Evolutionary conservation across 2,797 vertebrate species (phyloP).

Genomic region (Alca torda): DNA sequence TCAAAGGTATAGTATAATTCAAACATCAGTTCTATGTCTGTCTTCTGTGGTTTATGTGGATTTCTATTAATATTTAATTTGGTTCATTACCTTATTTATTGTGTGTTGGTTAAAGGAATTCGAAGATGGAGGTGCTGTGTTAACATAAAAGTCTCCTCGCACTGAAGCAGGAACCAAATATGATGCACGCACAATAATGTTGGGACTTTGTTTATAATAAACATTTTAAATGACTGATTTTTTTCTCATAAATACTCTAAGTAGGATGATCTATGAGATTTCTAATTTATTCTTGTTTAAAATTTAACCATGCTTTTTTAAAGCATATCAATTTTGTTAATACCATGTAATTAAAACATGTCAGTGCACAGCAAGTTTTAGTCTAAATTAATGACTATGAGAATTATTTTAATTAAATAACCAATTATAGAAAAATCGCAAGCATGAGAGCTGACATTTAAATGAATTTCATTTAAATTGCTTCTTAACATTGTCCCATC

Average conservation of each 20-base stretch:
- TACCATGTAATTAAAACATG: constrained; percentile 99
- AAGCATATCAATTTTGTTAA: constrained; percentile 99
- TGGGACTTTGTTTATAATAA: constrained; percentile 81
- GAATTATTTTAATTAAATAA: constrained; percentile 99
- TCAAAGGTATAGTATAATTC: constrained; percentile 47
- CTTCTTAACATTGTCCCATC: constrained; percentile 99
- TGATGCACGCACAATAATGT: constrained; percentile 59
- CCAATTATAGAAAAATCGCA: constrained; percentile 99
- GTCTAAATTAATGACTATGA: constrained; percentile 99
- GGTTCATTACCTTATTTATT: constrained; percentile 70
- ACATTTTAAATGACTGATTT: constrained; percentile 82
- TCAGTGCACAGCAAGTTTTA: constrained; percentile 99
- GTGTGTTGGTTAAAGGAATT: constrained; percentile 70
- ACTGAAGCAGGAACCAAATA: constrained; percentile 48
- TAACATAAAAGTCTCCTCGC: constrained; percentile 66
- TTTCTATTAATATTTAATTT: constrained; percentile 74
- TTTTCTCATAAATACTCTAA: constrained; percentile 83
- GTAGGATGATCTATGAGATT: constrained; percentile 99
- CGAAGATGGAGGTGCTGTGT: constrained; percentile 23
- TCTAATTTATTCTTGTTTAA: constrained; percentile 99
- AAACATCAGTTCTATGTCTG: constrained; percentile 44
- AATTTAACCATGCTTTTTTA: constrained; percentile 98
- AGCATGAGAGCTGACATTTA: constrained; percentile 99
- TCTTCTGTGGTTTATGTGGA: constrained; percentile 42
- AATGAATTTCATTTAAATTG: constrained; percentile 99